Evolutionary conservation across 2,113 vertebrate genomes (phyloP).

Genomic region (Pachycephala philippinensis): DNA sequence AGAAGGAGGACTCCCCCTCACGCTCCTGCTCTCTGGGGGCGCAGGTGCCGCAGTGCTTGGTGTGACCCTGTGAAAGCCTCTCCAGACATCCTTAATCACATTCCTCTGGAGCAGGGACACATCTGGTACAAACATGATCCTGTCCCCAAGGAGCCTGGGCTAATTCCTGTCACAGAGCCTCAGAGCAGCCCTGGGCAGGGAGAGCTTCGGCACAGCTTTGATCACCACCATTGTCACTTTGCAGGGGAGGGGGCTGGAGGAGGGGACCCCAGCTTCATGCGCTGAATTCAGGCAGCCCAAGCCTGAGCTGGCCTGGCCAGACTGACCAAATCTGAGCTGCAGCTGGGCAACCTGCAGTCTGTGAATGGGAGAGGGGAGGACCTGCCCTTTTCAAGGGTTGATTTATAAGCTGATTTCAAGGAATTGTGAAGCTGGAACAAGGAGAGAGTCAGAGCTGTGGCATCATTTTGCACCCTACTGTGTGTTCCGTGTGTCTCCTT

Average conservation of each 20-base stretch:
- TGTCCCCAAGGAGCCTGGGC: constrained; percentile 21
- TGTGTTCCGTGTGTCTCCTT: not conserved
- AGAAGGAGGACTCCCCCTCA: not conserved
- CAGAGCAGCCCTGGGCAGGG: not conserved
- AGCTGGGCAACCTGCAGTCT: fast-evolving
- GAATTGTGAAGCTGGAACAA: not conserved
- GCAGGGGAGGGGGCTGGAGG: not conserved
- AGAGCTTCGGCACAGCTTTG: fast-evolving
- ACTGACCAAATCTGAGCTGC: not conserved
- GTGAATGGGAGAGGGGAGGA: not conserved
- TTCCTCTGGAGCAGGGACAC: constrained; percentile 55
- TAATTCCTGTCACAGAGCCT: not conserved
- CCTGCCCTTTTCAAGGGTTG: not conserved
- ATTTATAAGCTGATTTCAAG: not conserved
- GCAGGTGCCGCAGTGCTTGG: not conserved
- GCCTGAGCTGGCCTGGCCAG: not conserved
- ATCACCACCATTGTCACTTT: not conserved
- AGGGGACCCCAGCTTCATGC: not conserved
- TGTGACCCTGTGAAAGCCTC: constrained; percentile 4
- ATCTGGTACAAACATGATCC: constrained; percentile 53
- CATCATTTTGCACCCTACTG: not conserved
- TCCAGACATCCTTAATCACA: constrained; percentile 38
- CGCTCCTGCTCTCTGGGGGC: not conserved
- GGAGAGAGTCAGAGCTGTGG: not conserved
- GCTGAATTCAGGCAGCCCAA: not conserved